Percentiles rank a stretch among this genome's conserved stretches.
Conservation (phyloP, 2,888 invertebrate species). For the Leucophenga montana region DNA sequence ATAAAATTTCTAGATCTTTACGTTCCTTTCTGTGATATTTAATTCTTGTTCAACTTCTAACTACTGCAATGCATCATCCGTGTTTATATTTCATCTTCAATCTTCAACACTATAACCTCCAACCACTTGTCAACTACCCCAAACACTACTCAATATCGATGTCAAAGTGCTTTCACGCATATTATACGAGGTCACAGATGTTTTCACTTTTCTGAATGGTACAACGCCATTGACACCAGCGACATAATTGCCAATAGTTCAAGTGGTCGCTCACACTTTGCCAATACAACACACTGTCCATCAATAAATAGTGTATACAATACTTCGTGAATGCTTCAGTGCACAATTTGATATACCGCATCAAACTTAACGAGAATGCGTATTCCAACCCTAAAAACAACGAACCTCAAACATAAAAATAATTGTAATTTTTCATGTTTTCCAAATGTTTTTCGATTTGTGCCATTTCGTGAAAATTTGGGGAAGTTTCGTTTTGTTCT, state of each 20-base stretch:
- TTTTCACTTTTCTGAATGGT: conserved; percentile 51
- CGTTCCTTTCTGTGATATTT: too few relatives aligned
- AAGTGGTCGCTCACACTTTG: conserved; percentile 8
- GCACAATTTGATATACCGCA: conserved; percentile 17
- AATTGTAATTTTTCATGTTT: conserved; percentile 29
- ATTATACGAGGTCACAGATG: conserved; percentile 58
- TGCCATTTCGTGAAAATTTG: background rate
- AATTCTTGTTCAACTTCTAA: too few relatives aligned
- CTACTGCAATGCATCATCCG: too few relatives aligned
- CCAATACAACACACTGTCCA: too few relatives aligned
- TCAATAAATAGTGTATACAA: too few relatives aligned
- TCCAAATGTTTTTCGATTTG: conserved; percentile 20
- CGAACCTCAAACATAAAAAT: conserved; percentile 20
- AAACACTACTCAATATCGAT: conserved; percentile 10
- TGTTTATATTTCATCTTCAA: too few relatives aligned
- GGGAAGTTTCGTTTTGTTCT: background rate
- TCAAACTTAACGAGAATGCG: background rate
- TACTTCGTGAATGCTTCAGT: background rate
- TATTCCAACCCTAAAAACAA: background rate
- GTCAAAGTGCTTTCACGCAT: conserved; percentile 54
- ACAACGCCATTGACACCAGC: conserved; percentile 26
- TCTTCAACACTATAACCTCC: too few relatives aligned
- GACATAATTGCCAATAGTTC: conserved; percentile 17
- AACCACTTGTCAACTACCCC: conserved; percentile 6
- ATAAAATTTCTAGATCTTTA: too few relatives aligned